Conservation (phyloP, 1,140 invertebrate species). For the Pogonognathellus flavescens region DNA sequence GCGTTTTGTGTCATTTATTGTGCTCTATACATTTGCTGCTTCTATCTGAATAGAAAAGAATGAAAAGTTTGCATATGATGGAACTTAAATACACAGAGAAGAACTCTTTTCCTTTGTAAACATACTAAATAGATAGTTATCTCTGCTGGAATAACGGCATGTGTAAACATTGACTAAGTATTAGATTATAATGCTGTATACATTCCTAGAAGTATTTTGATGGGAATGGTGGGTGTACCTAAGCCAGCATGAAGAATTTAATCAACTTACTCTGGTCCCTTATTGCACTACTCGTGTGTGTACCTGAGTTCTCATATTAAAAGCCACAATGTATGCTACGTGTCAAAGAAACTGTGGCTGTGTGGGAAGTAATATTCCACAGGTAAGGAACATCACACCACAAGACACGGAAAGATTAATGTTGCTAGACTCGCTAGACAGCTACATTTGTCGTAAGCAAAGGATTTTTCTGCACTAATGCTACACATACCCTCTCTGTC, state of each 20-base stretch:
- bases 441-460: slow-evolving; percentile 17
- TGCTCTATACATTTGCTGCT: too few species aligned
- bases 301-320: not conserved
- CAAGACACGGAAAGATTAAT: slow-evolving; percentile 39
- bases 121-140: too few species aligned
- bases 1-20: too few species aligned
- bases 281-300: not conserved
- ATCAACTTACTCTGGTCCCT: not conserved
- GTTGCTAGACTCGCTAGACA: slow-evolving; percentile 48
- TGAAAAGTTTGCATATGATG: too few species aligned
- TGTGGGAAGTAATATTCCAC: not conserved
- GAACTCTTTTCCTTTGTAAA: too few species aligned
- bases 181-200: not conserved
- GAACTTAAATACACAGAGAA: too few species aligned
- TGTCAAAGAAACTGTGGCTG: not conserved
- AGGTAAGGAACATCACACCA: slow-evolving; percentile 22
- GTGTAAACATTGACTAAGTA: not conserved
- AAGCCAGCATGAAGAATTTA: slow-evolving; percentile 21
- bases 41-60: too few species aligned
- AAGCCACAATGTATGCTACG: not conserved
- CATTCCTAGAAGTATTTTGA: not conserved
- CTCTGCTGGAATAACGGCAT: too few species aligned
- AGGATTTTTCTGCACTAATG: not conserved
- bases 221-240: slow-evolving; percentile 3
- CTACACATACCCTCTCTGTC: slow-evolving; percentile 26